Evolutionary conservation across 2,797 vertebrate genomes (phyloP), one percentile per base, ranked within the genome.

Genomic region (Sciaenops ocellatus): DNA sequence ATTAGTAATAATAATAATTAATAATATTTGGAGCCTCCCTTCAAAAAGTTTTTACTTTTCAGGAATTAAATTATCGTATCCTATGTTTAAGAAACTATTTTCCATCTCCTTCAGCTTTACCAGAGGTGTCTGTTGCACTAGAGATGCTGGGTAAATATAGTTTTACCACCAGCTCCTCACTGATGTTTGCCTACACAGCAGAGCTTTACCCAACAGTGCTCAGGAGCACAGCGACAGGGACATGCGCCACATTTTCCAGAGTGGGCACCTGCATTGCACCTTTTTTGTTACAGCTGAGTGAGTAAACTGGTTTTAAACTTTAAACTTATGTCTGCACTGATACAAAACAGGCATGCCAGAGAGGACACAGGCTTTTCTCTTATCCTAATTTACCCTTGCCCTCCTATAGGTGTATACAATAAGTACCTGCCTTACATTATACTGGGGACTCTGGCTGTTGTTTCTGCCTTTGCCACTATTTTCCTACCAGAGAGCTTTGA

Each of bases 401-500:
- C 59, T 10, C n/a, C 38, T 9, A 42, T n/a, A 61, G 59, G 6
- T 22, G 18, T 20, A 9, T 42, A 24, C 15, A 44, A 17, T 42
- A 90, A 93, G 42, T 93, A 94, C 85, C 89, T 97, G 78, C 97
- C 97, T 64, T 96, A 97, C 85, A 96, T 97, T 55, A 85, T 95
- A 50, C 90, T 98, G 87, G 97, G 96, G 1, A 95, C 93, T 82
- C 87, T 97, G 80, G 94, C 94, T 20, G 83, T 96, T 68, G 68
- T 95, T 1, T 94, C 96, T 47, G 95, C 94, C 70, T 89, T 96
- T 67, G 80, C 92, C 4, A 92, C 93, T 20, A 60, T 97, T 0
- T 96, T 97, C 80, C 95, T 98, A 57, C 96, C 97, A 6, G 97
- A 98, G 92, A 98, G 89, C 79, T 96, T 95, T 2, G 94, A 95